phyloP scores from a whole-genome alignment of 30 jellyfish, hydroid and myxozoan species.

The Hydractinia echinata region DNA sequence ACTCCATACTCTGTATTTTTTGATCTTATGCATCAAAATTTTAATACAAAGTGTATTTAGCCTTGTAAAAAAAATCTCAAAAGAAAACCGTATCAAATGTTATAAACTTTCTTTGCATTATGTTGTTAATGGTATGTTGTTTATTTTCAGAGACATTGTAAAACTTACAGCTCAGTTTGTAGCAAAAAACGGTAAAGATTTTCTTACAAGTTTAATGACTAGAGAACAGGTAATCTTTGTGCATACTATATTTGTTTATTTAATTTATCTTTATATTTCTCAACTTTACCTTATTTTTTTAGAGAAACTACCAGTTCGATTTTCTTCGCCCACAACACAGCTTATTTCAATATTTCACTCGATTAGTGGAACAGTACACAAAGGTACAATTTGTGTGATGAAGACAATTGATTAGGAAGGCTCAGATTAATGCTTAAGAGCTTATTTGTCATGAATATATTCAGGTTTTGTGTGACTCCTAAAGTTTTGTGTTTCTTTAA shows the following conservation, averaged over 20 bases:
- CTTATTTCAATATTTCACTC: conserved; percentile 79
- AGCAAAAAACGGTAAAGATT: conserved; percentile 86
- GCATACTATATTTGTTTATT: neutral
- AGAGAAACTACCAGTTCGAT: conserved; percentile 92
- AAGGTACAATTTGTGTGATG: conserved; percentile 32
- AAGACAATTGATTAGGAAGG: too few relatives aligned
- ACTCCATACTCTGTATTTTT: neutral
- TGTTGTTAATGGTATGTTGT: neutral
- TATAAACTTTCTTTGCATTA: neutral
- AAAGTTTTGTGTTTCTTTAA: too few relatives aligned
- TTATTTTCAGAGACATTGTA: conserved; percentile 67
- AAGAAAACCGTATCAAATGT: neutral
- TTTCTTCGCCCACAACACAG: conserved; percentile 95
- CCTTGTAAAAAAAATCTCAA: neutral
- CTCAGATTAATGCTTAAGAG: too few relatives aligned
- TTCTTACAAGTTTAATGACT: conserved; percentile 44
- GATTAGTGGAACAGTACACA: conserved; percentile 88
- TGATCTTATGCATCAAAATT: neutral
- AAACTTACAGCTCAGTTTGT: conserved; percentile 97
- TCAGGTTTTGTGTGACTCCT: too few relatives aligned
- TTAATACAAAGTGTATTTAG: neutral
- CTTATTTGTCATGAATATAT: too few relatives aligned
- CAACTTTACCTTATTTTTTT: conserved; percentile 2
- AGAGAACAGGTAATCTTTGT: conserved; percentile 25
- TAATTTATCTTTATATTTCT: neutral